phyloP scores from a whole-genome alignment of 2,113 vertebrate genomes.

The Sinocyclocheilus rhinocerous region DNA sequence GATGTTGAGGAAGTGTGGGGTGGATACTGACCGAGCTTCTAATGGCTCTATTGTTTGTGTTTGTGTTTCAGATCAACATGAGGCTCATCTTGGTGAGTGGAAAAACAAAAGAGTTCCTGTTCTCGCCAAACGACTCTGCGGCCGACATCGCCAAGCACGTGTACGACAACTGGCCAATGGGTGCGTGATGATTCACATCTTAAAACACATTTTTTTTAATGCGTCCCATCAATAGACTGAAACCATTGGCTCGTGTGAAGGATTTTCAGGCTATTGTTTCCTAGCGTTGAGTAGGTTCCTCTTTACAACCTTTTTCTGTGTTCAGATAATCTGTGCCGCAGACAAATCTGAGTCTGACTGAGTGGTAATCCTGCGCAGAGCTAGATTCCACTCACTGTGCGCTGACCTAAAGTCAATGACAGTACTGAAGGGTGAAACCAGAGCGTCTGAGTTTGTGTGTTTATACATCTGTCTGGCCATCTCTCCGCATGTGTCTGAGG shows the following conservation, averaged over 20 bases:
- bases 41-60: constrained; percentile 32
- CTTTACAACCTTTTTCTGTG: constrained; percentile 28
- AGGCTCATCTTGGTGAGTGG: constrained; percentile 97
- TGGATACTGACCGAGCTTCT: constrained; percentile 1
- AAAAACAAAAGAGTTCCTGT: constrained; percentile 98
- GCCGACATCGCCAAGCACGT: constrained; percentile 97
- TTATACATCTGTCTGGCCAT: neutral
- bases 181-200: constrained; percentile 73
- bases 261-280: neutral
- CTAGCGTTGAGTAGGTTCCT: neutral
- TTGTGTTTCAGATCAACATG: constrained; percentile 89
- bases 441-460: neutral
- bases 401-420: constrained; percentile 12
- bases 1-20: neutral
- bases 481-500: neutral
- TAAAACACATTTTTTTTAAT: neutral
- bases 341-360: constrained; percentile 19
- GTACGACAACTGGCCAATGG: constrained; percentile 99
- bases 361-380: constrained; percentile 28
- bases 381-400: neutral
- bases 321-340: constrained; percentile 26
- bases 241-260: neutral
- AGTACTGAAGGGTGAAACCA: neutral
- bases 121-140: constrained; percentile 95
- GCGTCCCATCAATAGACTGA: neutral